A percentile compares a stretch with the other conserved stretches of the same genome.
Conservation (phyloP, 2,888 invertebrate species). For the Lycocerus yunnanus region DNA sequence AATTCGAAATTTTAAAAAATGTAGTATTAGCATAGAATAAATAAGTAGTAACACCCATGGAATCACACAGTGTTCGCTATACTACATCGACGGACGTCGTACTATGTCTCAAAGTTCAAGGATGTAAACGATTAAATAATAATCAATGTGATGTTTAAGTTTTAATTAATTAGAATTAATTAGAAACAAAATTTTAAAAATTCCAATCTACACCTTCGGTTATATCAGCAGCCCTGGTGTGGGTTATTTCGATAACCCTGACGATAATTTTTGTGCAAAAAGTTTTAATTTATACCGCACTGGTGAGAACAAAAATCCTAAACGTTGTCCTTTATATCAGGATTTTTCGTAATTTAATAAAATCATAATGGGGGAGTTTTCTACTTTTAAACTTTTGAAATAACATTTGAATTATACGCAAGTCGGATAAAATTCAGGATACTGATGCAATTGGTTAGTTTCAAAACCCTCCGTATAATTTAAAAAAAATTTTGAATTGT, state of each 20-base stretch:
- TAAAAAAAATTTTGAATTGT: too few relatives aligned
- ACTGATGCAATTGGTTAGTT: too few relatives aligned
- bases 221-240: not conserved
- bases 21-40: too few relatives aligned
- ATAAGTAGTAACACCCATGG: not conserved
- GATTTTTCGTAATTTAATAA: too few relatives aligned
- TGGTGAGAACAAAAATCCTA: not conserved
- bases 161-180: not conserved
- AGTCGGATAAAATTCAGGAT: too few relatives aligned
- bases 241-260: not conserved
- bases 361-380: too few relatives aligned
- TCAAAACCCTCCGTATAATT: too few relatives aligned
- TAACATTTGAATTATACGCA: too few relatives aligned
- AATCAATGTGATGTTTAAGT: not conserved
- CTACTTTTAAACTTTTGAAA: too few relatives aligned
- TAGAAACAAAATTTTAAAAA: not conserved
- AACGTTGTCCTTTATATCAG: not conserved
- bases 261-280: too few relatives aligned
- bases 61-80: not conserved
- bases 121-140: not conserved
- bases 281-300: not conserved
- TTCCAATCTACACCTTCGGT: not conserved
- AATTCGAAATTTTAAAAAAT: not conserved
- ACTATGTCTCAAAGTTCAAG: not conserved
- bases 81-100: not conserved